Evolutionary conservation across 1,140 invertebrate species (phyloP).

Genomic region (Ooceraea biroi): DNA sequence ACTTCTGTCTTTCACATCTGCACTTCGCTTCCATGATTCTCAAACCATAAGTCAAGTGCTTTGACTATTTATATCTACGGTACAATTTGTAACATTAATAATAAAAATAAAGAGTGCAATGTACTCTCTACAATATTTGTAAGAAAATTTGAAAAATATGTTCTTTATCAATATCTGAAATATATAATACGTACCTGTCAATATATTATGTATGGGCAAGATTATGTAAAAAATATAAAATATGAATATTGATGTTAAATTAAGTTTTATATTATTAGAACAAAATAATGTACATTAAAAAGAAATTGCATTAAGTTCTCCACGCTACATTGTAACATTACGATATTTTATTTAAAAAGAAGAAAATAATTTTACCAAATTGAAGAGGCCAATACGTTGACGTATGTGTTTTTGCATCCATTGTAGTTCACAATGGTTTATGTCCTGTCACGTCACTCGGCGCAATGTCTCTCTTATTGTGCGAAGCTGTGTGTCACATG

Average conservation of each 20-base stretch:
- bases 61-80: not conserved
- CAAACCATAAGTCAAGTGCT: slow-evolving; percentile 17
- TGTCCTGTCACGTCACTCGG: slow-evolving; percentile 45
- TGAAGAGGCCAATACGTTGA: slow-evolving; percentile 23
- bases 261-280: not conserved
- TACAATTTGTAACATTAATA: slow-evolving; percentile 18
- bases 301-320: not conserved
- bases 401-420: not conserved
- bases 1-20: not conserved
- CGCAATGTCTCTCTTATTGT: slow-evolving; percentile 13
- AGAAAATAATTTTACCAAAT: slow-evolving; percentile 4
- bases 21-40: not conserved
- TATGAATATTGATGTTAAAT: not conserved
- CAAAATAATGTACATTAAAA: not conserved
- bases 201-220: too few species aligned
- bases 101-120: not conserved
- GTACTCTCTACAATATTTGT: not conserved
- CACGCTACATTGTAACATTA: not conserved
- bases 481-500: slow-evolving; percentile 17
- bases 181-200: too few species aligned
- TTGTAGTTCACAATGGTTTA: slow-evolving; percentile 46
- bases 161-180: too few species aligned
- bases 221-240: too few species aligned
- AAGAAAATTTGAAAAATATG: too few species aligned
- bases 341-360: not conserved